Base-by-base conservation (phyloP, 2,113 vertebrate genomes). In the Chroicocephalus ridibundus region DNA sequence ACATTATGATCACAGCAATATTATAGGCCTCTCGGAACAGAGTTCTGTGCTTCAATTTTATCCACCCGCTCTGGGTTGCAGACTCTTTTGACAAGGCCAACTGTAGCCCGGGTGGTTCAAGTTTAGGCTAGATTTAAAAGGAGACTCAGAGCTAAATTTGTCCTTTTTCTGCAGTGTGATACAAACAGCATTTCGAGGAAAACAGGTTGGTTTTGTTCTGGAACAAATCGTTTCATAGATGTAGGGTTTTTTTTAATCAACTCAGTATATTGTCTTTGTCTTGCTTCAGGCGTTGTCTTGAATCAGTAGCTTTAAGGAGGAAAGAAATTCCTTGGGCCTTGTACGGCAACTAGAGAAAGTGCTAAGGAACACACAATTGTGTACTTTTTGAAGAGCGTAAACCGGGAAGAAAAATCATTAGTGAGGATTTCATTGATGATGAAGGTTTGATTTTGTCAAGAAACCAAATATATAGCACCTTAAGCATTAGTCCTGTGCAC, bases 281-380 rank as follows among this genome's bases (percentile, higher is more conserved):
- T 64, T 11, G 74, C 89, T 87, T 85, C 81, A 65, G 89, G 86
- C 83, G 62, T 82, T 80, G 81, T 84, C 52, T 71, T 3, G 51
- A 74, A 49, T 54, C 62, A 44, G 47, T 19, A 69, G 60, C 47
- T 68, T 71, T 76, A 64, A 82, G 55, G 62, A 84, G 49, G 51
- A 77, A 81, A 77, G 47, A 55, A 93, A 78, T 86, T 88, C 68
- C 60, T 88, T 40, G 26, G 34, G 75, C 25, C 24, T 66, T 0
- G 0, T 60, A 16, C 14, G 71, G 60, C 20, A 71, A 16, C 13
- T 58, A 49, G 27, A 51, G 60, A 79, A 82, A 70, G 42, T 62
- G 11, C 62, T 77, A 46, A 66, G 7, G 65, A 79, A 26, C 4
- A 61, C 52, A 71, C 29, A 75, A 85, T 72, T 40, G 31, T 18